A percentile compares a stretch with the other conserved stretches of the same genome.
phyloP scores from a whole-genome alignment of 2,113 vertebrate species.

The Neotoma lepida region DNA sequence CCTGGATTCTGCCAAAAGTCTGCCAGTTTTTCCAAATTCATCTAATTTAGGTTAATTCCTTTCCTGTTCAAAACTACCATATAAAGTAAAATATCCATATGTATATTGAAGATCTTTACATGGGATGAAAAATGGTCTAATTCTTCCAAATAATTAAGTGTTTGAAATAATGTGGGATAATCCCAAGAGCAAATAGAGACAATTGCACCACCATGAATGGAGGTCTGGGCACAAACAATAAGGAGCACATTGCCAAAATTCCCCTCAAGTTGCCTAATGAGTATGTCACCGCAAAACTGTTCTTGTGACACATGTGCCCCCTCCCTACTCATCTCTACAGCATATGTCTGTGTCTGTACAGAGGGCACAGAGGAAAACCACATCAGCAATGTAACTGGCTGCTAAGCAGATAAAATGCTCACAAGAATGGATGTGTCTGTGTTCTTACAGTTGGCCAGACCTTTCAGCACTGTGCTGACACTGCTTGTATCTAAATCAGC shows the following conservation, averaged over 20 bases:
- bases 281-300: background rate
- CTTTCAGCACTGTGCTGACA: background rate
- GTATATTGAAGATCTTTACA: background rate
- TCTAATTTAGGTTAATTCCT: slow-evolving; percentile 47
- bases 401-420: slow-evolving; percentile 43
- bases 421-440: slow-evolving; percentile 11
- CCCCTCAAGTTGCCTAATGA: background rate
- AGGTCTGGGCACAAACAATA: background rate
- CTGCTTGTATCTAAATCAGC: slow-evolving; percentile 24
- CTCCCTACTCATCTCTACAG: background rate
- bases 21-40: slow-evolving; percentile 56
- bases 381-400: background rate
- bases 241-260: background rate
- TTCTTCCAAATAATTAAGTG: slow-evolving; percentile 17
- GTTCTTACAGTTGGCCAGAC: slow-evolving; percentile 44
- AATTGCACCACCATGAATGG: background rate
- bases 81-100: slow-evolving; percentile 44
- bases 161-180: background rate
- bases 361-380: background rate
- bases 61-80: background rate
- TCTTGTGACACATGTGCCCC: background rate
- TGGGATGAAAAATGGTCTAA: slow-evolving; percentile 19
- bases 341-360: background rate
- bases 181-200: background rate
- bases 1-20: slow-evolving; percentile 34